Base-by-base conservation (phyloP, 2,797 vertebrate species). In the Sylvilagus floridanus region DNA sequence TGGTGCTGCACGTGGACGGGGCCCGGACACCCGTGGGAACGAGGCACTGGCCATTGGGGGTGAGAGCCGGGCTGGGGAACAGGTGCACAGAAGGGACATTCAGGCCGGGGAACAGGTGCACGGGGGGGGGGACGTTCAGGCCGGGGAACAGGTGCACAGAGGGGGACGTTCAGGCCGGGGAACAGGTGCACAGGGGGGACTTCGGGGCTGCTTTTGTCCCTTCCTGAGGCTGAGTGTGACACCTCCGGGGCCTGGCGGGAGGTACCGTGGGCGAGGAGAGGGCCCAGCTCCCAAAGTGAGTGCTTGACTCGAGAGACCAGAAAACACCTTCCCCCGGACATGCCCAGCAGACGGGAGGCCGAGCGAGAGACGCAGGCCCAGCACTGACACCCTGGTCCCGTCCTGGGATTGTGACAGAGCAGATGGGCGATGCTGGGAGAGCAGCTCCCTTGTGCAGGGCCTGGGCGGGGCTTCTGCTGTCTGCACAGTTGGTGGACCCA, bases 381-480 rank as follows among this genome's bases (percentile, higher is more conserved):
- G 3, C 1, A 8, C 66, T 4, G 50, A 69, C 3, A 19, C 3
- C 3, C 35, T 77, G 0, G 0, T 50, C 17, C 22, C 35, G 19
- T 32, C 52, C 28, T 8, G 24, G 54, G 68, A 62, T 57, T 6
- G 19, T 5, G 13, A 35, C 14, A 66, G 77, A 9, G 5, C 42
- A 32, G 73, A 5, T 32, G 13, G 35, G 28, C 7, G 9, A 24
- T 17, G 28, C 19, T 21, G 2, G 7, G 78, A 35, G 16, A 26
- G 32, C 57, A 30, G 7, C 17, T 3, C 30, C 22, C 2, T 35
- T 37, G 72, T 54, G 16, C 0, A 0, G 28, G 50, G 30, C 30
- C 65, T 4, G 5, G 52, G 8, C 73, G 8, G 60, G 11, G 4
- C 6, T 6, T 42, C 42, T 42, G 42, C 42, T 42, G 42, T 7